phyloP scores from a whole-genome alignment of 2,113 vertebrate species.

The Lagopus muta region DNA sequence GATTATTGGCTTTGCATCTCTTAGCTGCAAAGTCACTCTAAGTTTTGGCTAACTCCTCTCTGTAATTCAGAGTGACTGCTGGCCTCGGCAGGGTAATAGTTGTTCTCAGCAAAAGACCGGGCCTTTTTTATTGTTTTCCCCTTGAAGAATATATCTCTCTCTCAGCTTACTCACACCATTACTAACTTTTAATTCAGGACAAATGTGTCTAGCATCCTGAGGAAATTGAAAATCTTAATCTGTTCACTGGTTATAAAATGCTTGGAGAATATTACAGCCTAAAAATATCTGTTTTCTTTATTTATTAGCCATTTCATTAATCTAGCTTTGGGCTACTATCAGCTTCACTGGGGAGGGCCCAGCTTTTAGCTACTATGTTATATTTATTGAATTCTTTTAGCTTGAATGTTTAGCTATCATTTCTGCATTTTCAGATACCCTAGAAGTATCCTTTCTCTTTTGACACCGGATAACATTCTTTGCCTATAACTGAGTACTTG shows the following conservation, averaged over 20 bases:
- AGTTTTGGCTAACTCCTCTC: neutral
- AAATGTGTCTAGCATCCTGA: neutral
- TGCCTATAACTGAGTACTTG: neutral
- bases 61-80: neutral
- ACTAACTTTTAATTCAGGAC: neutral
- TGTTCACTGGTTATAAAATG: neutral
- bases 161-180: neutral
- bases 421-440: neutral
- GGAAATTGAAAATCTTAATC: neutral
- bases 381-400: neutral
- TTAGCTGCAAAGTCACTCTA: neutral
- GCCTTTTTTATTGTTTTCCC: neutral
- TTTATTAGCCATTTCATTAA: neutral
- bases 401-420: neutral
- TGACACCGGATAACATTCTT: neutral
- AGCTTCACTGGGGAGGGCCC: neutral
- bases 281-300: neutral
- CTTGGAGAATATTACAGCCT: neutral
- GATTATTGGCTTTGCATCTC: neutral
- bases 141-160: neutral
- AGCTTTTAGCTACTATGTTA: neutral
- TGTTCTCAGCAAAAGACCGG: neutral
- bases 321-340: neutral
- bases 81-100: neutral
- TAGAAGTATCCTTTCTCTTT: neutral